Conservation (phyloP, 2,888 invertebrate genomes). For the Meliscaeva auricollis region DNA sequence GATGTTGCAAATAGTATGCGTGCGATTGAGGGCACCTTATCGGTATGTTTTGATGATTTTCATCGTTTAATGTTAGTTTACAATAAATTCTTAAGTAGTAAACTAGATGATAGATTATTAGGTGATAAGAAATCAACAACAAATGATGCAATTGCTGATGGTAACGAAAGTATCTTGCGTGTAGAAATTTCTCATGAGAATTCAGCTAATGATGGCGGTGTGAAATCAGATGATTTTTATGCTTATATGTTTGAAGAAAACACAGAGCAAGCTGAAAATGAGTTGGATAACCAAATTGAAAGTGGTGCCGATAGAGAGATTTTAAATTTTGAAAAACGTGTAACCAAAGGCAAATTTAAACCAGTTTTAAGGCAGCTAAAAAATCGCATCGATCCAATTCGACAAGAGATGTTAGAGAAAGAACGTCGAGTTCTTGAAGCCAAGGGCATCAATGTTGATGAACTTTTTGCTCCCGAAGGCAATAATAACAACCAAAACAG, state of each 20-base stretch:
- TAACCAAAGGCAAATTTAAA: constrained; percentile 82
- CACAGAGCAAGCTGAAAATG: constrained; percentile 75
- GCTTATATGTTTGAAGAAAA: constrained; percentile 82
- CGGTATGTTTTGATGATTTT: constrained; percentile 83
- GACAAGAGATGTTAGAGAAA: constrained; percentile 82
- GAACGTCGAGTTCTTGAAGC: constrained; percentile 81
- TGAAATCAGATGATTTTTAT: constrained; percentile 82
- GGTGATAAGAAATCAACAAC: constrained; percentile 32
- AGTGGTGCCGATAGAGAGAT: constrained; percentile 80
- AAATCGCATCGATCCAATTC: constrained; percentile 83
- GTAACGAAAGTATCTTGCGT: constrained; percentile 80
- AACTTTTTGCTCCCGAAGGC: constrained; percentile 78
- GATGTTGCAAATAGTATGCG: constrained; percentile 82
- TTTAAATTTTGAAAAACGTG: constrained; percentile 82
- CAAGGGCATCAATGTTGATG: constrained; percentile 83
- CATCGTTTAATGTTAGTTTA: constrained; percentile 83
- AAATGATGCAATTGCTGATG: constrained; percentile 55
- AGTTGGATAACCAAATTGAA: constrained; percentile 35
- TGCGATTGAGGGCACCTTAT: constrained; percentile 81
- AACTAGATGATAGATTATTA: constrained; percentile 77
- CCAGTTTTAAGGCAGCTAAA: constrained; percentile 83
- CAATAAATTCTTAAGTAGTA: constrained; percentile 82
- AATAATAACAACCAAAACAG: neutral
- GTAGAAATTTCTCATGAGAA: constrained; percentile 81
- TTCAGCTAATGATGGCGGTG: constrained; percentile 77